Percentiles rank a stretch among this genome's conserved stretches.
These are phyloP conservation scores for Otocyon megalotis DNA, from an alignment of 2,113 vertebrate genomes.

Conservation along the genomic window DNA sequence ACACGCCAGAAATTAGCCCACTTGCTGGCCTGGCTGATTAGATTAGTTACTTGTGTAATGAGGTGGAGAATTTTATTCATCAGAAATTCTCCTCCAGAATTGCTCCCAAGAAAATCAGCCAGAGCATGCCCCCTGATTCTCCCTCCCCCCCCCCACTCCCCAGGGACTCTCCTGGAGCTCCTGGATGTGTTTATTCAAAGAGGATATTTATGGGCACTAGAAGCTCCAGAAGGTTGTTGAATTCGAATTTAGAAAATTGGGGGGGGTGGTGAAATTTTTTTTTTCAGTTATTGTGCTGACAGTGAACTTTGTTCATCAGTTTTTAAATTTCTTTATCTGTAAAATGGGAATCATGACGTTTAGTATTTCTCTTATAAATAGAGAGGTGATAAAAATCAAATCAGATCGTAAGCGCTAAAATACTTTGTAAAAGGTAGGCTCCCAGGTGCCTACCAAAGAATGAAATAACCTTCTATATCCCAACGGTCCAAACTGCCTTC, in stretches of 20 bases:
- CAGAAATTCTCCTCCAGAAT: slow-evolving; percentile 78
- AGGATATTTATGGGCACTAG: background rate
- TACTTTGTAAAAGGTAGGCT: background rate
- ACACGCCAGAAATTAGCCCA: slow-evolving; percentile 74
- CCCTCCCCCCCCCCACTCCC: background rate
- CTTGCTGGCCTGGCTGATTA: slow-evolving; percentile 81
- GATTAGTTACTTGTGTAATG: slow-evolving; percentile 82
- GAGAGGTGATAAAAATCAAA: slow-evolving; percentile 38
- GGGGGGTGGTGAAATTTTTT: background rate
- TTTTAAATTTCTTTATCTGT: slow-evolving; percentile 46
- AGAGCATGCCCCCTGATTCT: background rate
- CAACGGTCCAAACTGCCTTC: background rate
- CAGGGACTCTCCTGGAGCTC: slow-evolving; percentile 8
- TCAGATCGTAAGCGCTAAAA: background rate
- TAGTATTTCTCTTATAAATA: background rate
- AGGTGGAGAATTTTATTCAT: slow-evolving; percentile 82
- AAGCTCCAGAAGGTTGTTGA: background rate
- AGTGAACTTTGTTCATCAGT: background rate
- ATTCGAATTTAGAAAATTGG: slow-evolving; percentile 31
- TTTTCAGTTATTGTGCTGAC: background rate
- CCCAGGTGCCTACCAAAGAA: background rate
- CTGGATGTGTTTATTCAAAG: slow-evolving; percentile 54
- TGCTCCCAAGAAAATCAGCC: slow-evolving; percentile 73
- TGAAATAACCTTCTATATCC: background rate
- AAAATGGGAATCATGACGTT: slow-evolving; percentile 19